These are phyloP conservation scores for Stictocephala bisonia DNA, from an alignment of 2,888 invertebrate genomes.

Conservation along the genomic window DNA sequence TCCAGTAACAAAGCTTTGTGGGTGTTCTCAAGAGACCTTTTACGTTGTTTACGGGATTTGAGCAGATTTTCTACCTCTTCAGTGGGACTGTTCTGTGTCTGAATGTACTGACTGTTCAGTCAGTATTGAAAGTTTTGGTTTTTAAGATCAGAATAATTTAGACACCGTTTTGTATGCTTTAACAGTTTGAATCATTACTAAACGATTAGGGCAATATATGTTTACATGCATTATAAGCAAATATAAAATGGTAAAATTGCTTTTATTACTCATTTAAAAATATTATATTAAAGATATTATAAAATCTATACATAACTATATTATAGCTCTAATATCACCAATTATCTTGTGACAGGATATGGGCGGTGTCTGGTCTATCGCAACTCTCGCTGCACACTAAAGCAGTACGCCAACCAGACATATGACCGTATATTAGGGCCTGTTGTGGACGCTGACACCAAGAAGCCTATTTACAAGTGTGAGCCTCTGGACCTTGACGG, in stretches of 20 bases:
- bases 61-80: no score
- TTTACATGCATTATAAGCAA: no score
- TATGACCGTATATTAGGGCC: conserved; percentile 95
- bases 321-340: neutral
- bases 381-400: conserved; percentile 89
- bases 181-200: no score
- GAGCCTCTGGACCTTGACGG: conserved; percentile 91
- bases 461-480: conserved; percentile 88
- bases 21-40: no score
- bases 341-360: conserved; percentile 65
- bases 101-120: no score
- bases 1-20: no score
- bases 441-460: conserved; percentile 82
- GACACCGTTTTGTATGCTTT: no score
- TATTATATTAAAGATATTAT: neutral
- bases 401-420: conserved; percentile 93
- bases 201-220: no score
- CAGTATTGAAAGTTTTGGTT: no score
- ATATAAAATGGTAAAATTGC: neutral
- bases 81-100: no score
- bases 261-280: neutral
- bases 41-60: no score
- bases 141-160: no score
- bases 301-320: conserved; percentile 13
- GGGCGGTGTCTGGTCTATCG: conserved; percentile 96